These are phyloP conservation scores for Meta bourneti DNA, from an alignment of 2,888 invertebrate genomes.

Conservation along the genomic window DNA sequence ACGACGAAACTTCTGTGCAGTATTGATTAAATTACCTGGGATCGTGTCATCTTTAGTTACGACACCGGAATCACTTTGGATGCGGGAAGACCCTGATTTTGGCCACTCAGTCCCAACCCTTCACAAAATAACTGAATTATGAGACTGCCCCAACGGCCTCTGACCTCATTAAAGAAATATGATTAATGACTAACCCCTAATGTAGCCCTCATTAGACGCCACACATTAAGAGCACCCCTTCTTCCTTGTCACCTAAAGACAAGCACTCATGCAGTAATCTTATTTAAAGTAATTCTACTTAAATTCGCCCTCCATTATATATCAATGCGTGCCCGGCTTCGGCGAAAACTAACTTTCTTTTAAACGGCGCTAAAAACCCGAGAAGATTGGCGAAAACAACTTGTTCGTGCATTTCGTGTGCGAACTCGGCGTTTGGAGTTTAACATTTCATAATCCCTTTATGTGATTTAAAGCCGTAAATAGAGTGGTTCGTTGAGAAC, in stretches of 20 bases:
- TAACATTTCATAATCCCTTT: too few species aligned
- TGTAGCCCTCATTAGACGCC: conserved; percentile 10
- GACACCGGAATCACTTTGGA: not conserved
- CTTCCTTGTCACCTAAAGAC: conserved; percentile 3
- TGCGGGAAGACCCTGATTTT: conserved; percentile 2
- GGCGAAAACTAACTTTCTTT: too few species aligned
- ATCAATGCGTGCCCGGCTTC: too few species aligned
- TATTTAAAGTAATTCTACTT: conserved; percentile 5
- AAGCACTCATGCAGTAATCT: not conserved
- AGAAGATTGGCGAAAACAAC: too few species aligned
- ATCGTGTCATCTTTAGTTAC: not conserved
- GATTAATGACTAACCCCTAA: conserved; percentile 44
- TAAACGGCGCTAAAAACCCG: too few species aligned
- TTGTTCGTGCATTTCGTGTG: too few species aligned
- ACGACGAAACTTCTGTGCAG: not conserved
- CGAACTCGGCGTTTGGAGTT: too few species aligned
- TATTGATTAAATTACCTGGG: not conserved
- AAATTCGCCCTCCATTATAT: conserved; percentile 27
- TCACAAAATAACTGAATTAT: conserved; percentile 35
- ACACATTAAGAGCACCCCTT: not conserved
- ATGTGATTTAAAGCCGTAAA: too few species aligned
- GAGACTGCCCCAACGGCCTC: conserved; percentile 27
- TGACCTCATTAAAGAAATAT: conserved; percentile 59
- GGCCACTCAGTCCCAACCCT: conserved; percentile 9
- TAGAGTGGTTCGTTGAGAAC: too few species aligned